These are phyloP conservation scores for Enteromius anoplus DNA, from an alignment of 2,797 vertebrate genomes.

Conservation along the genomic window DNA sequence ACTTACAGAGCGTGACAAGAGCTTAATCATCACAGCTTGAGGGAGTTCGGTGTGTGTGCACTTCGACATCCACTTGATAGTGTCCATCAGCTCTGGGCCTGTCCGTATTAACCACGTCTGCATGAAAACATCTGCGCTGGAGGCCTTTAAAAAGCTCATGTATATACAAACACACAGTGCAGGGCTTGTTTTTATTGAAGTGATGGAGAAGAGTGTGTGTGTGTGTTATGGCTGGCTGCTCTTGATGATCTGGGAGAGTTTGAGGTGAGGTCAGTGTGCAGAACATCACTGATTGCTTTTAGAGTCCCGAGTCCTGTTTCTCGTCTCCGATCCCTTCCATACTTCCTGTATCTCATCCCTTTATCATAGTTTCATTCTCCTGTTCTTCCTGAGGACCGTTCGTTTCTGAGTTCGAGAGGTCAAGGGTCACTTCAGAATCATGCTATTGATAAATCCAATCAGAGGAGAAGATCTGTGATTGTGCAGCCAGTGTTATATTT, in stretches of 20 bases:
- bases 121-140: background rate
- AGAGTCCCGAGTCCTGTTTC: constrained; percentile 38
- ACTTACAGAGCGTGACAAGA: constrained; percentile 79
- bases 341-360: constrained; percentile 39
- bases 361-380: constrained; percentile 23
- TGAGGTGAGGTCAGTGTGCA: constrained; percentile 36
- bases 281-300: constrained; percentile 44
- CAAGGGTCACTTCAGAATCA: constrained; percentile 25
- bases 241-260: constrained; percentile 13
- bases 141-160: constrained; percentile 3
- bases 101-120: background rate
- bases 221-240: constrained; percentile 26
- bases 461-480: background rate
- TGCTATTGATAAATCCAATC: background rate
- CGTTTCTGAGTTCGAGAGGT: constrained; percentile 25
- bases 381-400: constrained; percentile 32
- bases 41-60: constrained; percentile 61
- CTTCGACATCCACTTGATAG: background rate
- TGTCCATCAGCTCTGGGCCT: constrained; percentile 32
- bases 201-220: background rate
- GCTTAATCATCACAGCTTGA: constrained; percentile 71
- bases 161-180: constrained; percentile 7
- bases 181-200: background rate
- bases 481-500: background rate
- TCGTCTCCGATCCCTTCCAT: constrained; percentile 15